Evolutionary conservation across 2,888 invertebrate species (phyloP).

Genomic region (Microchrysa polita): DNA sequence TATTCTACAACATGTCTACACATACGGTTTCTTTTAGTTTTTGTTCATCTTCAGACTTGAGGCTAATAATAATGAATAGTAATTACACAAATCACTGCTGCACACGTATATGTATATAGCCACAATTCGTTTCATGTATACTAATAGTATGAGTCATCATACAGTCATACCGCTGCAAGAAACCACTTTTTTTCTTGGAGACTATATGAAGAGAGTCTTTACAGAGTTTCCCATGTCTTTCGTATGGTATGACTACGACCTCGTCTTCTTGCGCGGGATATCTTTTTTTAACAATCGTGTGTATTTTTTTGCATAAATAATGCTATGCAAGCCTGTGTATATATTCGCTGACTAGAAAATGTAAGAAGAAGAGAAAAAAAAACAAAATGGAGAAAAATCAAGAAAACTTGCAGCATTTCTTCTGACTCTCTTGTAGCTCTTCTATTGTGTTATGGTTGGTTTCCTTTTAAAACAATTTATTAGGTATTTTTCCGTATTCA

Average conservation of each 20-base stretch:
- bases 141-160: neutral
- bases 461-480: constrained; percentile 13
- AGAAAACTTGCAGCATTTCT: neutral
- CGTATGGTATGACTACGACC: neutral
- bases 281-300: neutral
- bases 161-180: neutral
- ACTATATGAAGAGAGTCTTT: too few species aligned
- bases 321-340: neutral
- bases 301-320: neutral
- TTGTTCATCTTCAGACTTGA: too few species aligned
- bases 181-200: too few species aligned
- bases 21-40: neutral
- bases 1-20: neutral
- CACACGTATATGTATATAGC: too few species aligned
- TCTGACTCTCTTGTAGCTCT: neutral
- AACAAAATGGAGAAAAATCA: neutral
- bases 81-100: constrained; percentile 1
- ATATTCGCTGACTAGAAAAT: neutral
- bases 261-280: neutral
- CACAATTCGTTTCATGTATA: too few species aligned
- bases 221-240: too few species aligned
- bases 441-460: constrained; percentile 18
- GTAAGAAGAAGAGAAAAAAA: too few species aligned
- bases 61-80: neutral
- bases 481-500: neutral